Evolutionary conservation across 2,888 invertebrate genomes (phyloP), one percentile per base, ranked within the genome.

Genomic region (Cabera pusaria): DNA sequence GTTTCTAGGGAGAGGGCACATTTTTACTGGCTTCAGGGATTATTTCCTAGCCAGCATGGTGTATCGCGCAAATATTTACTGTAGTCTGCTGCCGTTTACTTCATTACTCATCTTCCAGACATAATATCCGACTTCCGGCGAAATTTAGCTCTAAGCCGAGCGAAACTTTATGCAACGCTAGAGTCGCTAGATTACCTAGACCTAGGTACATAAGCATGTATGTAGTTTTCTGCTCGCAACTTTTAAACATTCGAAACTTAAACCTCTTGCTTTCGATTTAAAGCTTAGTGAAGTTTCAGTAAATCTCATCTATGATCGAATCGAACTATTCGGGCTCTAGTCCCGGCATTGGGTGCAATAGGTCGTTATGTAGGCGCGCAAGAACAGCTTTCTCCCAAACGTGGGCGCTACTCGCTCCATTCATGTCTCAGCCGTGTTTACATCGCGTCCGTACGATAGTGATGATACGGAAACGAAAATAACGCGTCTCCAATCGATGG

Each of bases 351-450:
- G 43, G 38, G 27, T 39, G 37, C 25, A 21, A 29, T 39, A 37
- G 28, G 33, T 12, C 35, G 47, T 28, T 47, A 56, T 50, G 59
- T 64, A 62, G 66, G 55, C 59, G 63, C 50, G 41, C 32, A n/a
- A n/a, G 35, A 43, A 47, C 62, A 60, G 79, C 82, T 83, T 83
- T 83, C 82, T 72, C 82, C 71, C 62, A 71, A 69, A 71, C 76
- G 83, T 84, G 83, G 84, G 83, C 79, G 82, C 68, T 59, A 58
- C 52, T 59, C 59, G 76, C 57, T 74, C 71, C 78, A 79, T 76
- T 76, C 73, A 74, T 72, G 64, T 63, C 59, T 64, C 56, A 65
- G 56, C 52, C 56, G 56, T 73, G 72, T 77, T 72, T 72, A 79
- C 72, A 59, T 57, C 51, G 52, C 52, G 40, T 52, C 36, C 45